phyloP scores from a whole-genome alignment of 2,113 vertebrate genomes.

The Crotophaga sulcirostris region DNA sequence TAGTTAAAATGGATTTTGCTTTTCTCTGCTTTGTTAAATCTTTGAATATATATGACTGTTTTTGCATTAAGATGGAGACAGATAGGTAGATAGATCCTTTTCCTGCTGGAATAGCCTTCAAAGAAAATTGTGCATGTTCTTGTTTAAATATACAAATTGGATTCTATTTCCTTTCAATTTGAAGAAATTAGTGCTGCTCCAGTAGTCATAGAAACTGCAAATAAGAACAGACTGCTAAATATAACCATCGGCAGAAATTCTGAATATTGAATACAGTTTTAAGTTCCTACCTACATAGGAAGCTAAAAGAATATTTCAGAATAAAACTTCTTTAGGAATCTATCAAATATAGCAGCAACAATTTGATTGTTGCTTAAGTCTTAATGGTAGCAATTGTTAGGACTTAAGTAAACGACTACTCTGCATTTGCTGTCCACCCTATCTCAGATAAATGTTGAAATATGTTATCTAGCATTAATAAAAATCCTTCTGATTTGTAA shows the following conservation, averaged over 20 bases:
- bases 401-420: background rate
- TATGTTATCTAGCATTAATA: background rate
- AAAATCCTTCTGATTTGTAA: background rate
- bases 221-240: background rate
- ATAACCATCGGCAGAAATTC: background rate
- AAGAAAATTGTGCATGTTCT: background rate
- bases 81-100: background rate
- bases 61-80: background rate
- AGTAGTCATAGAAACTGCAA: slow-evolving; percentile 37
- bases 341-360: background rate
- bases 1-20: background rate
- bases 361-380: background rate
- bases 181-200: background rate
- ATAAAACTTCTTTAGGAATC: background rate
- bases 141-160: slow-evolving; percentile 1
- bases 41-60: background rate
- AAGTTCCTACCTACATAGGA: background rate
- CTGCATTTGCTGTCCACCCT: background rate
- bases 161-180: background rate
- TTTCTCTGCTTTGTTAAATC: background rate
- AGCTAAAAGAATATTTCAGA: background rate
- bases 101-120: background rate
- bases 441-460: background rate
- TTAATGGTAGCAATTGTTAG: background rate
- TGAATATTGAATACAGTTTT: background rate